Conservation (phyloP, 2,797 vertebrate species). For the Melanotaenia nigrans region DNA sequence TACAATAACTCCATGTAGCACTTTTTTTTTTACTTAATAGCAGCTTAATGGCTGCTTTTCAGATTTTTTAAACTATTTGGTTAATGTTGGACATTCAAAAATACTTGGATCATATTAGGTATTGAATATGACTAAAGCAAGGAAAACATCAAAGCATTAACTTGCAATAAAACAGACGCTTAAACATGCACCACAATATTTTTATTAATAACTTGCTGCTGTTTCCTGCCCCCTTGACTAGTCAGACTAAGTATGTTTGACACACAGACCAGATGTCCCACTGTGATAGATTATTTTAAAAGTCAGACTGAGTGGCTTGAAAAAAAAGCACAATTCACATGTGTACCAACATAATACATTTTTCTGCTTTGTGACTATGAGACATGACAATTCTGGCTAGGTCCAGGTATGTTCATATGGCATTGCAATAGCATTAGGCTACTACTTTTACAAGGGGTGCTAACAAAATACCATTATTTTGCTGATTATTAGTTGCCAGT, state of each 20-base stretch:
- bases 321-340: background rate
- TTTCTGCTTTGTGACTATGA: background rate
- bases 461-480: background rate
- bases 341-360: background rate
- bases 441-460: background rate
- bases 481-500: no score
- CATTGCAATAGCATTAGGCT: no score
- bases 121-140: no score
- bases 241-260: background rate
- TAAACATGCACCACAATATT: background rate
- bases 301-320: background rate
- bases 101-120: no score
- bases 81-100: background rate
- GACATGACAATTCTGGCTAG: background rate
- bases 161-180: background rate
- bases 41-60: no score
- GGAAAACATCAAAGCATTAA: no score
- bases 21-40: no score
- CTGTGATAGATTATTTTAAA: background rate
- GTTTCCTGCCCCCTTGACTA: background rate
- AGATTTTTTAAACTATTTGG: no score
- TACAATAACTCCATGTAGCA: no score
- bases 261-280: background rate
- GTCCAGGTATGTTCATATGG: no score
- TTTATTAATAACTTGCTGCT: background rate